Conservation (phyloP, 1,140 invertebrate species). For the Cataglyphis hispanica region DNA sequence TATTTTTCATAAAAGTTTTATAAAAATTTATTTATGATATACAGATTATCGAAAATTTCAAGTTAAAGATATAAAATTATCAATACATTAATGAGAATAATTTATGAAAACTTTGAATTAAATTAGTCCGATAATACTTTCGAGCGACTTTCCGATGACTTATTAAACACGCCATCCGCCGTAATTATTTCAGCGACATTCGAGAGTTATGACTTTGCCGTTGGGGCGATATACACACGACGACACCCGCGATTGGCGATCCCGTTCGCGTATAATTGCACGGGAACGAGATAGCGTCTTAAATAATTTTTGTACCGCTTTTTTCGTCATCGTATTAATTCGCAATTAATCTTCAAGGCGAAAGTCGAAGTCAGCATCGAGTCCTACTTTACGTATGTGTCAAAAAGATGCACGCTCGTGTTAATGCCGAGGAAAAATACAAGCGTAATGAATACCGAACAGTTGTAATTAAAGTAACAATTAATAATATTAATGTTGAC, state of each 20-base stretch:
- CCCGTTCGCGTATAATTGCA: constrained; percentile 52
- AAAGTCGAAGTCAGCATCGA: constrained; percentile 39
- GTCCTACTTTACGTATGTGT: constrained; percentile 40
- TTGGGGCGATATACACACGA: constrained; percentile 2
- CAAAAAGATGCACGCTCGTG: constrained; percentile 34
- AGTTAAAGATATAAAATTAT: constrained; percentile 13
- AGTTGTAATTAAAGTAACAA: constrained; percentile 52
- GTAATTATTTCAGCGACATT: constrained; percentile 53
- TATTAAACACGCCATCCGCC: constrained; percentile 14
- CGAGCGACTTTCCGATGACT: constrained; percentile 26
- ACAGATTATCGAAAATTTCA: neutral
- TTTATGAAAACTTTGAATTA: neutral
- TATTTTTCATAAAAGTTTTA: neutral
- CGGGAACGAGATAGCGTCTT: constrained; percentile 37
- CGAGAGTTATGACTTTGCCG: constrained; percentile 37
- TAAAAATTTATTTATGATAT: no score
- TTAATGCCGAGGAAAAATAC: constrained; percentile 39
- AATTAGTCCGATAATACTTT: neutral
- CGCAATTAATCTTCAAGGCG: constrained; percentile 56
- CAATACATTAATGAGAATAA: neutral
- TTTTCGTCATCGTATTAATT: constrained; percentile 59
- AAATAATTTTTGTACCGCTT: constrained; percentile 56
- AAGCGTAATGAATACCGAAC: constrained; percentile 29
- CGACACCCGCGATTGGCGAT: constrained; percentile 43
- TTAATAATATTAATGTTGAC: constrained; percentile 41